Conservation (phyloP, 2,113 vertebrate species). For the Bubalus kerabau region DNA sequence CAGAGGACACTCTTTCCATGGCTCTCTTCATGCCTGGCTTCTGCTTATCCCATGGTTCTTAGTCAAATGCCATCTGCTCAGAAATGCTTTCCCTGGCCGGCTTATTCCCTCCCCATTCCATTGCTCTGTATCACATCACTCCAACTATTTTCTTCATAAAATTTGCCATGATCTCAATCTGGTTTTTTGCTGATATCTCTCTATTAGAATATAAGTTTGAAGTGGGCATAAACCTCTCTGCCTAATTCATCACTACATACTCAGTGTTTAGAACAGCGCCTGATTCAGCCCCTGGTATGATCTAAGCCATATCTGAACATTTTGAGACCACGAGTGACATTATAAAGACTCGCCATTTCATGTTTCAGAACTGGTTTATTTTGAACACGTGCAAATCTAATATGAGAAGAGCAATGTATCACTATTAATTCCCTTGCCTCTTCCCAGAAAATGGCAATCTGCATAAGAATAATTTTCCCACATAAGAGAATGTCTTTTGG, state of each 20-base stretch:
- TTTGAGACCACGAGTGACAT: neutral
- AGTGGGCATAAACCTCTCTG: neutral
- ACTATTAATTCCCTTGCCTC: neutral
- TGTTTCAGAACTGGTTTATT: constrained; percentile 3
- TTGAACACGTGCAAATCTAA: constrained; percentile 16
- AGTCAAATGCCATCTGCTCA: neutral
- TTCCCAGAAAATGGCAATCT: neutral
- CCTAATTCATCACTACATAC: neutral
- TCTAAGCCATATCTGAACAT: neutral
- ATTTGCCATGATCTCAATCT: neutral
- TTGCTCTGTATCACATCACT: neutral
- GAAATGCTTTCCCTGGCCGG: neutral
- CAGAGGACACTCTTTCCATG: neutral
- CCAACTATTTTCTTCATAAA: neutral
- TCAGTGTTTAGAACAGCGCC: neutral
- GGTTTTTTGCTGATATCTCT: neutral
- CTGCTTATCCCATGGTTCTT: neutral
- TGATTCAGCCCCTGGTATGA: neutral
- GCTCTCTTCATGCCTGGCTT: neutral
- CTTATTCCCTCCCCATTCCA: neutral
- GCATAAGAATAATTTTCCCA: constrained; percentile 3
- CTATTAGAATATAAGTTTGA: neutral
- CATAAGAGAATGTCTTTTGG: neutral
- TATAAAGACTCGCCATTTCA: neutral
- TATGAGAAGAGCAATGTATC: neutral